Conservation (phyloP, 2,888 invertebrate species). For the Eugnorisma glareosa region DNA sequence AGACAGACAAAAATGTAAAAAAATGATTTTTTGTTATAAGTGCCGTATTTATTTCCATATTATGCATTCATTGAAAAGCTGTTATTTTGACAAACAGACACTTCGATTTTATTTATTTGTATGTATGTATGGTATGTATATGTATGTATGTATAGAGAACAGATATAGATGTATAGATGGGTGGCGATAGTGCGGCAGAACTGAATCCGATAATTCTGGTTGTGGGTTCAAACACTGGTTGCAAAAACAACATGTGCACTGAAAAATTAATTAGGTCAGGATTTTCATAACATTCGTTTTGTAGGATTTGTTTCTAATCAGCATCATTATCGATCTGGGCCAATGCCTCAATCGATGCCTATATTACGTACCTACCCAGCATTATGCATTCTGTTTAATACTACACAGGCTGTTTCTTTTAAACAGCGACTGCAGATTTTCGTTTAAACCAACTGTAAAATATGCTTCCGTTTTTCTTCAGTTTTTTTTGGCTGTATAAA, state of each 20-base stretch:
- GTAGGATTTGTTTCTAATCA: slow-evolving; percentile 14
- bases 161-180: no score
- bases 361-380: not conserved
- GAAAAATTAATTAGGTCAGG: slow-evolving; percentile 16
- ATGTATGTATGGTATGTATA: no score
- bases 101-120: no score
- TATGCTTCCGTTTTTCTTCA: no score
- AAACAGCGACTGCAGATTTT: not conserved
- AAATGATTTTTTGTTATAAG: no score
- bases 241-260: not conserved
- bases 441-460: not conserved
- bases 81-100: no score
- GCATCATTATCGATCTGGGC: slow-evolving; percentile 26
- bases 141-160: no score
- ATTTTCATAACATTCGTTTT: slow-evolving; percentile 29
- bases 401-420: not conserved
- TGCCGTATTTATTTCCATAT: no score
- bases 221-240: not conserved
- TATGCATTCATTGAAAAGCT: no score
- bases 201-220: not conserved
- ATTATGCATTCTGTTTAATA: not conserved
- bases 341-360: slow-evolving; percentile 7
- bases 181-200: not conserved
- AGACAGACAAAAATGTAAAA: no score
- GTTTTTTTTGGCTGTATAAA: no score